phyloP scores from a whole-genome alignment of 1,140 invertebrate genomes.

The Anastatus disparis region DNA sequence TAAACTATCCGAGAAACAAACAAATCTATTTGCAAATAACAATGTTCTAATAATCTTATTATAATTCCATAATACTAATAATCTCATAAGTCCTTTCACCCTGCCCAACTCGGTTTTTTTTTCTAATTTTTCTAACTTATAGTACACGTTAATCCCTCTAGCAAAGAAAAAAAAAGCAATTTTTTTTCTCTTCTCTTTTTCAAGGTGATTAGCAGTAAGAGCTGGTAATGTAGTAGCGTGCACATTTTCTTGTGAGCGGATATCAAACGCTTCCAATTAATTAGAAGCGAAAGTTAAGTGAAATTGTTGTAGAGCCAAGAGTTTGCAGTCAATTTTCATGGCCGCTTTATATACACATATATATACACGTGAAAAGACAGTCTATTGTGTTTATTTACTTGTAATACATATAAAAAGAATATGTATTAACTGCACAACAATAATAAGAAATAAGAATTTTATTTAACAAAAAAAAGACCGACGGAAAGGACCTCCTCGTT shows the following conservation, averaged over 20 bases:
- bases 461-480: not conserved
- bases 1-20: no score
- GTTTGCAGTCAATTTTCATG: not conserved
- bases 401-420: not conserved
- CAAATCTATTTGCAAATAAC: no score
- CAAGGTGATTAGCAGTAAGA: conserved; percentile 18
- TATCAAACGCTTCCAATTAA: conserved; percentile 39
- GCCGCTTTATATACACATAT: not conserved
- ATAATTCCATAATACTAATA: no score
- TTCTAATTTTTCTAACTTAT: no score
- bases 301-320: no score
- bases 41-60: no score
- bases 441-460: no score
- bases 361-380: not conserved
- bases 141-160: no score
- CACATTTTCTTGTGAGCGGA: not conserved
- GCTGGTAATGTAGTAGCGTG: not conserved
- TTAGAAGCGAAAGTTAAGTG: conserved; percentile 42
- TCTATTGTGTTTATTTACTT: conserved; percentile 11
- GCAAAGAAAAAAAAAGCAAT: no score
- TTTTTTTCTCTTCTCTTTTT: conserved; percentile 10
- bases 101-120: no score
- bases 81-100: conserved; percentile 21
- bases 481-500: not conserved
- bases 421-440: no score